Base-by-base conservation (phyloP, 2,888 invertebrate genomes). In the Cerceris ruficornis region DNA sequence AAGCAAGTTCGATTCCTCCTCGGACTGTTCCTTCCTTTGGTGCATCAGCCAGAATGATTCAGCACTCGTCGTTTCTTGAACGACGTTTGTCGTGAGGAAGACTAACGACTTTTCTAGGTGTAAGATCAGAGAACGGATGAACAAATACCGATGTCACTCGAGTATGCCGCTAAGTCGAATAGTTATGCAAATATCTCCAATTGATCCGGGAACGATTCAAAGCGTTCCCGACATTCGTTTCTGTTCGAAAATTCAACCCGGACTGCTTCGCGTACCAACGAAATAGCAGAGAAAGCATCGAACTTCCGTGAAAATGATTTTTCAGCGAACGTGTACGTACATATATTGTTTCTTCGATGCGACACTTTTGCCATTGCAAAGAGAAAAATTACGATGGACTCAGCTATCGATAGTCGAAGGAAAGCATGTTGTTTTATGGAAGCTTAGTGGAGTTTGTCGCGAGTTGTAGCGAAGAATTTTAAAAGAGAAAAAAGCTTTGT, bases 101-200 rank as follows among this genome's bases (percentile, higher is more conserved):
- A 85, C 79, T 79, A 85, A 79, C 79, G 85, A 85, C 68, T 70
- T 72, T 77, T 42, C 75, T 55, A 66, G 72, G 64, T 55, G 59
- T 69, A 52, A 75, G 83, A 83, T 83, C 78, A 81, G 75, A 70
- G 59, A 60, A 57, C 54, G 70, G 75, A 81, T 73, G 83, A 81
- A 81, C 73, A 62, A 83, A 83, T 74, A 67, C 64, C 81, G 54
- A 80, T 62, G 83, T 75, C 81, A 72, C 49, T 42, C 62, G 49
- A 14, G 57, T 70, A 50, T 68, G 71, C 60, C 14, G 68, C 69
- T 62, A 46, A 55, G 62, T 71, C 73, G 67, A 76, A 79, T 74
- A 71, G 79, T 76, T 83, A 78, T 83, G 83, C 78, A 78, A 83
- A 83, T 83, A 68, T 64, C 54, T 28, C n/a, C 28, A 13, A 28